A percentile compares a stretch with the other conserved stretches of the same genome.
These are phyloP conservation scores for Hoplodrina blanda DNA, from an alignment of 2,888 invertebrate genomes.

Conservation along the genomic window DNA sequence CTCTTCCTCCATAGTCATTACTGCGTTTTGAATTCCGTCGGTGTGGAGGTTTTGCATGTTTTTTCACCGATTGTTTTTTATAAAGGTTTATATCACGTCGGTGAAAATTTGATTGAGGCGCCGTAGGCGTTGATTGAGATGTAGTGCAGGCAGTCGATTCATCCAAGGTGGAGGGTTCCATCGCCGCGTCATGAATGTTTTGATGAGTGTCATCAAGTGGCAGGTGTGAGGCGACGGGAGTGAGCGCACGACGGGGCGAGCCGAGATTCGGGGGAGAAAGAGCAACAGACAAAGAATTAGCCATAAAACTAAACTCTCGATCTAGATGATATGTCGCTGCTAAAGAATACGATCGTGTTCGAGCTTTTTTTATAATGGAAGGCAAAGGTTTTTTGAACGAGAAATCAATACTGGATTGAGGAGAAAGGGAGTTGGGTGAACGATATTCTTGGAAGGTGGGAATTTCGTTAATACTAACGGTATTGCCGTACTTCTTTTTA, in stretches of 20 bases:
- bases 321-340: constrained; percentile 80
- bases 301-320: constrained; percentile 86
- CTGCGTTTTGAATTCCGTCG: constrained; percentile 85
- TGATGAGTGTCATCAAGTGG: constrained; percentile 79
- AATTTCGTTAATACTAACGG: constrained; percentile 89
- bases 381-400: constrained; percentile 78
- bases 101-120: constrained; percentile 41
- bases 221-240: constrained; percentile 83
- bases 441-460: constrained; percentile 89
- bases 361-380: constrained; percentile 82
- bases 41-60: constrained; percentile 69
- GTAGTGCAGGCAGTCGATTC: constrained; percentile 46
- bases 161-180: constrained; percentile 61
- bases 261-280: constrained; percentile 90
- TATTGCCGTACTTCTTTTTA: constrained; percentile 77
- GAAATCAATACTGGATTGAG: constrained; percentile 77
- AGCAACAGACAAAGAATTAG: constrained; percentile 91
- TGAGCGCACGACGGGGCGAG: constrained; percentile 86
- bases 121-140: constrained; percentile 59
- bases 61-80: constrained; percentile 67
- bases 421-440: constrained; percentile 77
- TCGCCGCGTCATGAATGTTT: constrained; percentile 72
- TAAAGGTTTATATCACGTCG: constrained; percentile 65
- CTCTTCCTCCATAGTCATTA: constrained; percentile 91
- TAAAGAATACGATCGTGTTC: constrained; percentile 80